A percentile compares a stretch with the other conserved stretches of the same genome.
These are phyloP conservation scores for Megaceryle alcyon DNA, from an alignment of 2,797 vertebrate species.

Conservation along the genomic window DNA sequence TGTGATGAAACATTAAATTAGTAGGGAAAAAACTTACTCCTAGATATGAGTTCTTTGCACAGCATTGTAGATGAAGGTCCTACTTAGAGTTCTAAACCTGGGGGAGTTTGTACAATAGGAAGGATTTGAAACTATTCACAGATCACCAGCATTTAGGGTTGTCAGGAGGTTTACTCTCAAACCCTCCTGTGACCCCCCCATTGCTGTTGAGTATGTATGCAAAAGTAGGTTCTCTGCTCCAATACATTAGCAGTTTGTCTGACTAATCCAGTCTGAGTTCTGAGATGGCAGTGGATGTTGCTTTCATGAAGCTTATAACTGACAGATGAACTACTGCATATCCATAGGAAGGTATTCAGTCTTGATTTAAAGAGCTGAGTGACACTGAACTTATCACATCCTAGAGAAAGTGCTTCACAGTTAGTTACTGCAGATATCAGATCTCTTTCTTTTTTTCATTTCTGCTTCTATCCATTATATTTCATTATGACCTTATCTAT, in stretches of 20 bases:
- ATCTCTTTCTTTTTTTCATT: background rate
- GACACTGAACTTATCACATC: background rate
- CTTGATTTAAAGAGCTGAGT: background rate
- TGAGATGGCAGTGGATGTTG: background rate
- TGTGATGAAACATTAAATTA: background rate
- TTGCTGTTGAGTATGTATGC: background rate
- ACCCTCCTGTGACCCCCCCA: fast-evolving
- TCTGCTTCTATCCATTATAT: background rate
- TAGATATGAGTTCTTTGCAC: background rate
- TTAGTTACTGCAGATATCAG: background rate
- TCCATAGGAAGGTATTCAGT: background rate
- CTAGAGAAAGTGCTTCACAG: background rate
- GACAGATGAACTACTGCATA: background rate
- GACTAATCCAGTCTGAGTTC: background rate
- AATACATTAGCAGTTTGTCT: background rate
- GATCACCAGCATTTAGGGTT: background rate
- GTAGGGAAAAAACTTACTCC: background rate
- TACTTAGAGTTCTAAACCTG: background rate
- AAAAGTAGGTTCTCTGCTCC: background rate
- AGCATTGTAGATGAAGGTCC: background rate
- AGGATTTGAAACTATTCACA: background rate
- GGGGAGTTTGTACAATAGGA: background rate
- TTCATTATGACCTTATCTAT: background rate
- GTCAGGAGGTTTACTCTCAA: background rate
- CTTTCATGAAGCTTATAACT: background rate